Conservation (phyloP, 1,140 invertebrate genomes). For the Heliothis subflexa region DNA sequence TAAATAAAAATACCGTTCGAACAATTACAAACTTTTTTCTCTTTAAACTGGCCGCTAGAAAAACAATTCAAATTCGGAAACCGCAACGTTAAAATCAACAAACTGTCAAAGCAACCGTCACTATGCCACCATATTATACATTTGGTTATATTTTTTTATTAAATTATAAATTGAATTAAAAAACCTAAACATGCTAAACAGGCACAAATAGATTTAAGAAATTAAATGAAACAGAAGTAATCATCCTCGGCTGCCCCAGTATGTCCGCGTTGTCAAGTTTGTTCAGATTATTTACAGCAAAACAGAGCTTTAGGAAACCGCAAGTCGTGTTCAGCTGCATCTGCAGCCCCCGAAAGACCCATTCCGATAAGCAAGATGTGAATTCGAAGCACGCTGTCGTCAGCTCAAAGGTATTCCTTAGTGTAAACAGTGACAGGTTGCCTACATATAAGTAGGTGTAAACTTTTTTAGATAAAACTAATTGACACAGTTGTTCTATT, state of each 20-base stretch:
- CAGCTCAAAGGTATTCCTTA: constrained; percentile 1
- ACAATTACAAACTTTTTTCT: constrained; percentile 1
- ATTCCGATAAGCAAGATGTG: constrained; percentile 65
- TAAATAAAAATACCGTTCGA: not conserved
- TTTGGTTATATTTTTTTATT: constrained; percentile 52
- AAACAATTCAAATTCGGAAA: constrained; percentile 43
- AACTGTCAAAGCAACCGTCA: constrained; percentile 62
- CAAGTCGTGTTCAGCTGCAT: constrained; percentile 9
- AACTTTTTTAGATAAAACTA: no score
- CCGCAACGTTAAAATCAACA: constrained; percentile 19
- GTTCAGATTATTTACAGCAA: constrained; percentile 52
- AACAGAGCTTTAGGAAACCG: constrained; percentile 46
- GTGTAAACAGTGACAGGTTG: not conserved
- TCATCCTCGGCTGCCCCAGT: constrained; percentile 48
- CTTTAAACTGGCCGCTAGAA: constrained; percentile 6
- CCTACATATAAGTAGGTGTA: not conserved
- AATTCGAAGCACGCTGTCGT: constrained; percentile 63
- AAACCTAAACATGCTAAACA: constrained; percentile 50
- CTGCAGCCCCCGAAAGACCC: constrained; percentile 48
- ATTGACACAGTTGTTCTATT: no score
- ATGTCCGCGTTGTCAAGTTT: constrained; percentile 61
- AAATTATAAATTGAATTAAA: constrained; percentile 38
- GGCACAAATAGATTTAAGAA: constrained; percentile 44
- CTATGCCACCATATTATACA: constrained; percentile 58
- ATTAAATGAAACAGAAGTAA: constrained; percentile 28